phyloP scores from a whole-genome alignment of 2,797 vertebrate genomes.

The Cichlasoma orientale region DNA sequence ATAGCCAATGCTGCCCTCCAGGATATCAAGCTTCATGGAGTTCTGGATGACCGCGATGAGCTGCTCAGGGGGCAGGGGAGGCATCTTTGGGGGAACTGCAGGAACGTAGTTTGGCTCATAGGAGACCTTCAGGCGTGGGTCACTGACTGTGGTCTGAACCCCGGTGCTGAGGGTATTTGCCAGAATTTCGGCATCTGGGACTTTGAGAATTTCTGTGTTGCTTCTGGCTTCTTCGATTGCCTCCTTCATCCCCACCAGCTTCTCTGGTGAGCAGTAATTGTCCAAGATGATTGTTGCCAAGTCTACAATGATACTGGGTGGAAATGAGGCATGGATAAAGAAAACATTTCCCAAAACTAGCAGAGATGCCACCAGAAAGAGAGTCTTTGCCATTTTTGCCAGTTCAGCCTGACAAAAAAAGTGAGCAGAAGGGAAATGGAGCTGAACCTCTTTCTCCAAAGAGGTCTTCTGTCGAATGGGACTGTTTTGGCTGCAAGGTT shows the following conservation, averaged over 20 bases:
- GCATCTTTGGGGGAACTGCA: constrained; percentile 53
- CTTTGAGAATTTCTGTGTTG: constrained; percentile 87
- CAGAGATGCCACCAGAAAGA: constrained; percentile 61
- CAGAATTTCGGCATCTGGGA: constrained; percentile 86
- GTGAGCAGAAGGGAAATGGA: constrained; percentile 6
- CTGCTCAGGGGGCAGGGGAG: constrained; percentile 81
- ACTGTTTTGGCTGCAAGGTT: constrained; percentile 65
- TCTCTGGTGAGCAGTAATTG: constrained; percentile 95
- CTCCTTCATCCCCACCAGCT: constrained; percentile 89
- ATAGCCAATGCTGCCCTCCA: constrained; percentile 91
- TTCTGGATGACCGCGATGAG: constrained; percentile 83
- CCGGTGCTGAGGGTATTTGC: constrained; percentile 86
- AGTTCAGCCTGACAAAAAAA: constrained; percentile 10
- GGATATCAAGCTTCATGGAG: constrained; percentile 84
- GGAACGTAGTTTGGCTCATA: constrained; percentile 85
- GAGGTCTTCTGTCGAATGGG: constrained; percentile 72
- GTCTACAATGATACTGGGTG: constrained; percentile 85
- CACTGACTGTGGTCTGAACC: constrained; percentile 86
- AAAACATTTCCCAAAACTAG: constrained; percentile 65
- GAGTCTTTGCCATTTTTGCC: constrained; percentile 72
- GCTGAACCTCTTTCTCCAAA: constrained; percentile 56
- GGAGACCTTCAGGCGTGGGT: constrained; percentile 86
- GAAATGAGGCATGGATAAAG: constrained; percentile 66
- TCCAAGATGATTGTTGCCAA: constrained; percentile 91
- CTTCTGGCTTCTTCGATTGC: constrained; percentile 85